phyloP scores from a whole-genome alignment of 2,797 vertebrate genomes.

The Masticophis lateralis region DNA sequence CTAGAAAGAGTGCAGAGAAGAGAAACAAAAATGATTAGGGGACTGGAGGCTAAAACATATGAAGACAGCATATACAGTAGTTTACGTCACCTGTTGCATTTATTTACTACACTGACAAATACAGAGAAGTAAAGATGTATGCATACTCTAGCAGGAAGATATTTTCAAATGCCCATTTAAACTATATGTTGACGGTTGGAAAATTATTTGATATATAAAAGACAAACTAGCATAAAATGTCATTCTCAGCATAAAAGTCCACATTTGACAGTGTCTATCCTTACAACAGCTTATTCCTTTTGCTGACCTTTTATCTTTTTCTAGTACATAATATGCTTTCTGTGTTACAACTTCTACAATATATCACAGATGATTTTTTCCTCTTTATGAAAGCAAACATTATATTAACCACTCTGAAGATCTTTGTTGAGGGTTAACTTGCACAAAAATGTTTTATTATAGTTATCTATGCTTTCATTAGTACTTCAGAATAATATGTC shows the following conservation, averaged over 20 bases:
- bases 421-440: neutral
- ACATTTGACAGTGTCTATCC: no score
- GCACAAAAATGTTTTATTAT: neutral
- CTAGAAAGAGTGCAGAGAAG: no score
- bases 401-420: neutral
- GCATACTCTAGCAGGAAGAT: neutral
- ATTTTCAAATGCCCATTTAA: neutral
- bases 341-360: neutral
- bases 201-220: neutral
- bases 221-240: neutral
- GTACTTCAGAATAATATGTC: slow-evolving; percentile 3
- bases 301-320: neutral
- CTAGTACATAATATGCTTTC: neutral
- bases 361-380: neutral
- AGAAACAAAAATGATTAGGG: no score
- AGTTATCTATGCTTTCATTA: slow-evolving; percentile 14
- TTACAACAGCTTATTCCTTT: neutral
- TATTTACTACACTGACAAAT: neutral
- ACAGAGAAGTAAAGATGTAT: neutral
- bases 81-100: neutral
- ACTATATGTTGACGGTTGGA: neutral
- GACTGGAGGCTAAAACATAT: no score
- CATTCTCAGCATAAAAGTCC: neutral
- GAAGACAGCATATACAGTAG: neutral
- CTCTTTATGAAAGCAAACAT: neutral